Conservation (phyloP, 2,113 vertebrate species). For the Odocoileus virginianus region DNA sequence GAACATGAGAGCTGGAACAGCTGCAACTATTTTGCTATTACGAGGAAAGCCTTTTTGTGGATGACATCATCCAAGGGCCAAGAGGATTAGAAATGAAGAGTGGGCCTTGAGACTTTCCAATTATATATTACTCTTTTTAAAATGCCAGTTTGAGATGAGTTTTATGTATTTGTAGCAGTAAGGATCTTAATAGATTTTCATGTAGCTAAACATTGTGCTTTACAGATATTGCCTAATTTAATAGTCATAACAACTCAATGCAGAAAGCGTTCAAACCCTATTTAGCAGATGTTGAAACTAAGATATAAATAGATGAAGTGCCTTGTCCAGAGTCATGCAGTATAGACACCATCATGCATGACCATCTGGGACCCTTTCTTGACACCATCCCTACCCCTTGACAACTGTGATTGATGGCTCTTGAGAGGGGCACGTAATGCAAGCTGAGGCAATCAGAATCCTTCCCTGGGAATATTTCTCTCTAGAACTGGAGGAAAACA, state of each 20-base stretch:
- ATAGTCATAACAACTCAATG: not conserved
- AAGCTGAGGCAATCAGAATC: not conserved
- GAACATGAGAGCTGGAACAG: not conserved
- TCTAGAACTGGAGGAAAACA: not conserved
- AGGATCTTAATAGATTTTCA: not conserved
- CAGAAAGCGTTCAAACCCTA: not conserved
- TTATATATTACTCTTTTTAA: not conserved
- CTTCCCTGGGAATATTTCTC: not conserved
- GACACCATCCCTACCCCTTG: not conserved
- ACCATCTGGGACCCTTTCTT: not conserved
- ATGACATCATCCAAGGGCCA: not conserved
- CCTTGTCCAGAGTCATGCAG: not conserved
- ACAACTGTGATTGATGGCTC: not conserved
- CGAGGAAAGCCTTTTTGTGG: not conserved
- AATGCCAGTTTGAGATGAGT: not conserved
- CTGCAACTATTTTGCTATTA: not conserved
- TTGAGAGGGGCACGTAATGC: not conserved
- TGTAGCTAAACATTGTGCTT: not conserved
- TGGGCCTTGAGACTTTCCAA: not conserved
- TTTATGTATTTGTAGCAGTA: not conserved
- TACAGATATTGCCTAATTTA: not conserved
- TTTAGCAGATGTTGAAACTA: not conserved
- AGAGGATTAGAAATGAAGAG: not conserved
- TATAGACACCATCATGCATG: too few relatives aligned
- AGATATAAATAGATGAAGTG: not conserved